Conservation (phyloP, 1,140 invertebrate genomes). For the Vollenhovia emeryi region DNA sequence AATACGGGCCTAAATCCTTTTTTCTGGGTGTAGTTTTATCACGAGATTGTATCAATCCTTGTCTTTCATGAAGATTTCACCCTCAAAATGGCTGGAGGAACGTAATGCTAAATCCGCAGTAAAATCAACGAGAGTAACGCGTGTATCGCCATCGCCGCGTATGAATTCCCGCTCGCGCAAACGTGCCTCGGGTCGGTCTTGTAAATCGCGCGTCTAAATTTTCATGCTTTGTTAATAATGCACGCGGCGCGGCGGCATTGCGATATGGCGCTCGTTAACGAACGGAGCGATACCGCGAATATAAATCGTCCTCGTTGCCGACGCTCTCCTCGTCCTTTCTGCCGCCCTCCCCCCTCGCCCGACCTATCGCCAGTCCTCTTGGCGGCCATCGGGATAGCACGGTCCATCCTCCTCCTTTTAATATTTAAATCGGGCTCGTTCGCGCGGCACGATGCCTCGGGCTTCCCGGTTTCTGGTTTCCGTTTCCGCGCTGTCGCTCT, state of each 20-base stretch:
- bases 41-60: neutral
- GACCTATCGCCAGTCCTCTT: slow-evolving; percentile 9
- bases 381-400: slow-evolving; percentile 29
- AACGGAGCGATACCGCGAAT: slow-evolving; percentile 56
- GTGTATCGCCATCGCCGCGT: neutral
- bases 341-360: neutral
- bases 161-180: slow-evolving; percentile 26
- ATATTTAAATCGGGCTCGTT: slow-evolving; percentile 58
- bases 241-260: slow-evolving; percentile 29
- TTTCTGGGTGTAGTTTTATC: too few species aligned
- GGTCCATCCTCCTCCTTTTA: slow-evolving; percentile 23
- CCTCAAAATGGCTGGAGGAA: neutral
- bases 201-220: slow-evolving; percentile 58
- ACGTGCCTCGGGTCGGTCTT: slow-evolving; percentile 7
- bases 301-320: slow-evolving; percentile 55
- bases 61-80: neutral
- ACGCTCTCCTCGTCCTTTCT: slow-evolving; percentile 13
- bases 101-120: neutral
- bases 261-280: slow-evolving; percentile 56
- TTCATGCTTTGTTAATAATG: slow-evolving; percentile 61
- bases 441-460: slow-evolving; percentile 35
- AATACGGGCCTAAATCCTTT: too few species aligned
- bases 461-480: slow-evolving; percentile 50
- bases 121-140: slow-evolving; percentile 19
- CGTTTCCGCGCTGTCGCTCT: slow-evolving; percentile 9